Evolutionary conservation across 2,113 vertebrate species (phyloP).

Genomic region (Aphelocoma coerulescens): DNA sequence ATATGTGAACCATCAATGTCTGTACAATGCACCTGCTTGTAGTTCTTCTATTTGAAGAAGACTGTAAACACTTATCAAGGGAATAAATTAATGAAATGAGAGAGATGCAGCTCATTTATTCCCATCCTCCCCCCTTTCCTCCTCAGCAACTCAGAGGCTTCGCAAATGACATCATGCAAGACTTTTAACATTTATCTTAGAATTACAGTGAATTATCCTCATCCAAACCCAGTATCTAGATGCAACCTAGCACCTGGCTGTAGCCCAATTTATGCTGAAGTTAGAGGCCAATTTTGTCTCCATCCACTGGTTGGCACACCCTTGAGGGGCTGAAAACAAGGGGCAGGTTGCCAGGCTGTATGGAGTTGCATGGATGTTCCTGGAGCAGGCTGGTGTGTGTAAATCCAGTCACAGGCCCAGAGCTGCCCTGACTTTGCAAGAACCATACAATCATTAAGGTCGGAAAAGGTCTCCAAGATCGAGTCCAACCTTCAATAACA

Average conservation of each 20-base stretch:
- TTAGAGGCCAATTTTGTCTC: background rate
- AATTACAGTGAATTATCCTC: background rate
- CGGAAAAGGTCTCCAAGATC: background rate
- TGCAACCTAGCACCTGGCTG: background rate
- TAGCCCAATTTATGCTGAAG: background rate
- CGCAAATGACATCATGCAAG: background rate
- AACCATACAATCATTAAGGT: background rate
- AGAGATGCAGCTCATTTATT: background rate
- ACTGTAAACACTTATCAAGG: background rate
- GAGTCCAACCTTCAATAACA: rapidly evolving
- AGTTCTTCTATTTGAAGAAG: background rate
- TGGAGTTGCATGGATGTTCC: background rate
- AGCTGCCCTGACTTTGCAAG: background rate
- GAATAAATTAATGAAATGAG: background rate
- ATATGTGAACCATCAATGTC: background rate
- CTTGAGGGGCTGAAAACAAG: background rate
- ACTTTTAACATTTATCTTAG: background rate
- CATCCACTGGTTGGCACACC: background rate
- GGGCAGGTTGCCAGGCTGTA: no score
- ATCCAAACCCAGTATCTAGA: background rate
- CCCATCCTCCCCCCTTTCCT: background rate
- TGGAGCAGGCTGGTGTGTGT: background rate
- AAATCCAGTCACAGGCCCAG: background rate
- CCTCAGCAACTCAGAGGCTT: background rate
- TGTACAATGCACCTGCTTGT: background rate